Percentiles rank a stretch among this genome's conserved stretches.
phyloP scores from a whole-genome alignment of 2,797 vertebrate species.

The Buphagus erythrorhynchus region DNA sequence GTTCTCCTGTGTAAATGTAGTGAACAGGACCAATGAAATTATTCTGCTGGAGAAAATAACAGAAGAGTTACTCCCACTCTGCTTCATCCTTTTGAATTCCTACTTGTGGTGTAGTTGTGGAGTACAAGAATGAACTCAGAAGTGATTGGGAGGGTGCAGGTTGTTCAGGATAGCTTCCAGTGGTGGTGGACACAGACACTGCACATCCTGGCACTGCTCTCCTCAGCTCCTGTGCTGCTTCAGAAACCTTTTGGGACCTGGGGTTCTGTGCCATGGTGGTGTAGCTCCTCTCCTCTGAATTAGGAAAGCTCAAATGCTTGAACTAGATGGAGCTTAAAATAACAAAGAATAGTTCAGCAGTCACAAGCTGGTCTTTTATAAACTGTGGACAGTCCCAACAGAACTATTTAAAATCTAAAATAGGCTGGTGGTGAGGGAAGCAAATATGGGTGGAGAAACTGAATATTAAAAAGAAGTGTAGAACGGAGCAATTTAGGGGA shows the following conservation, averaged over 20 bases:
- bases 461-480: neutral
- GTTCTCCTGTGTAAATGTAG: neutral
- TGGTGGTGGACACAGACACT: neutral
- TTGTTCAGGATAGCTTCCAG: accelerated
- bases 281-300: neutral
- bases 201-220: neutral
- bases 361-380: neutral
- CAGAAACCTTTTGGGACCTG: neutral
- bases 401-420: neutral
- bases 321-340: conserved; percentile 11
- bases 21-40: neutral
- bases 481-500: neutral
- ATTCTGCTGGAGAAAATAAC: neutral
- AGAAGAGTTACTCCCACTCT: neutral
- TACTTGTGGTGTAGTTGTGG: neutral
- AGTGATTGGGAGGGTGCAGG: neutral
- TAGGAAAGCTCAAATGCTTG: neutral
- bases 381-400: neutral
- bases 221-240: accelerated
- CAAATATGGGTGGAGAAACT: neutral
- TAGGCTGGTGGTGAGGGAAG: neutral
- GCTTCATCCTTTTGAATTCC: neutral
- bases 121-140: neutral
- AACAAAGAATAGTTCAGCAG: neutral
- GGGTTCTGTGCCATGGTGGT: neutral